These are phyloP conservation scores for Arbacia lixula DNA, from an alignment of 53 echinoderm and acorn worm species.

Conservation along the genomic window DNA sequence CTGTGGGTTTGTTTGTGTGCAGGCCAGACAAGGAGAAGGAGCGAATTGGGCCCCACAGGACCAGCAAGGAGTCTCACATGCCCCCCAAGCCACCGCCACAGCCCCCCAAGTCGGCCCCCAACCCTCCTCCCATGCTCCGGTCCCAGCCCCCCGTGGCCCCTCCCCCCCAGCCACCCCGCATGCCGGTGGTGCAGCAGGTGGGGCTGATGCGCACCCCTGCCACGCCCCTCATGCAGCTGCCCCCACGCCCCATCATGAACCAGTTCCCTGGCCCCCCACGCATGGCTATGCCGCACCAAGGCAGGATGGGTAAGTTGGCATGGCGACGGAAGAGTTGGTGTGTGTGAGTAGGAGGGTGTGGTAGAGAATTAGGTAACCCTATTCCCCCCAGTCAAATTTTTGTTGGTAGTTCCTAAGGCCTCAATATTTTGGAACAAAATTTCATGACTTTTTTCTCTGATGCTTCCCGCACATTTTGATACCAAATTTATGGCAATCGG, in stretches of 20 bases:
- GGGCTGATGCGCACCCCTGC: conserved; percentile 42
- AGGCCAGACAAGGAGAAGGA: conserved; percentile 98
- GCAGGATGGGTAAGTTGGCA: not conserved
- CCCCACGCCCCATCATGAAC: conserved; percentile 61
- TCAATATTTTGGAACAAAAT: no score
- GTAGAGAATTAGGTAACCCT: no score
- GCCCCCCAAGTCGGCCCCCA: conserved; percentile 38
- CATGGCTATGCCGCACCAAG: conserved; percentile 66
- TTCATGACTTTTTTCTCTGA: no score
- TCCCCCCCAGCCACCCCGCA: conserved; percentile 45
- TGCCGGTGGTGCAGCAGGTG: conserved; percentile 52
- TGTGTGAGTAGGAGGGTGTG: not conserved
- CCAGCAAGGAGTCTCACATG: conserved; percentile 37
- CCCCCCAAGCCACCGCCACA: conserved; percentile 61
- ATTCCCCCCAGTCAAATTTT: no score
- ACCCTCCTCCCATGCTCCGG: conserved; percentile 40
- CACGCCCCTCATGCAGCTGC: conserved; percentile 65
- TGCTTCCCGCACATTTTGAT: no score
- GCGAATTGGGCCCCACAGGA: conserved; percentile 80
- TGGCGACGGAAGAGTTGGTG: not conserved
- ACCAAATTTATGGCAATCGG: no score
- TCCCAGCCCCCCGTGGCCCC: conserved; percentile 51
- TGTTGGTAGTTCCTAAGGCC: no score
- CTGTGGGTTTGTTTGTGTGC: not conserved
- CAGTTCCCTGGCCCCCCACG: conserved; percentile 60